phyloP scores from a whole-genome alignment of 2,113 vertebrate genomes.

The Cinclus cinclus region DNA sequence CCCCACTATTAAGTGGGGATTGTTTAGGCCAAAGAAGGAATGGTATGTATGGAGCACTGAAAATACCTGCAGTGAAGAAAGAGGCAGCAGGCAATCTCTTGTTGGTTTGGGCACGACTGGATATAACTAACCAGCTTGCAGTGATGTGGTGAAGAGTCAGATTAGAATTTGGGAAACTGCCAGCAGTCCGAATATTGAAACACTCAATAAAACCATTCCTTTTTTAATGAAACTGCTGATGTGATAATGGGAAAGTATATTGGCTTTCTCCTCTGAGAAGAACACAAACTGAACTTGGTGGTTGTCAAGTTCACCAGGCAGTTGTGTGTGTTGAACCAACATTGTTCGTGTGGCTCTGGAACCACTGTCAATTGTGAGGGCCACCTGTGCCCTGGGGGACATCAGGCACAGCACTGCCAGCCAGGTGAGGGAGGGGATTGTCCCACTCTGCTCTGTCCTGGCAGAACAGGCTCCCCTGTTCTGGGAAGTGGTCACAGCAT shows the following conservation, averaged over 20 bases:
- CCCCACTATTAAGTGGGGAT: neutral
- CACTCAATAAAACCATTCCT: neutral
- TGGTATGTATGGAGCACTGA: rapidly evolving
- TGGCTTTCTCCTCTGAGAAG: neutral
- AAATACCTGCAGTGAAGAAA: neutral
- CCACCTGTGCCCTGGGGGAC: rapidly evolving
- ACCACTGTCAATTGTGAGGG: neutral
- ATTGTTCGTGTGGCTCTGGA: neutral
- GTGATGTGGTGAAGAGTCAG: rapidly evolving
- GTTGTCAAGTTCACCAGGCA: neutral
- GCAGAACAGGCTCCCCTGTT: neutral
- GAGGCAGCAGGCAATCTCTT: neutral
- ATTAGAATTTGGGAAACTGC: neutral
- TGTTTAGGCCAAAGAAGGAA: neutral
- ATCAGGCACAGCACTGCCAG: neutral
- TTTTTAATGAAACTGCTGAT: neutral
- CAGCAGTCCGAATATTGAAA: neutral
- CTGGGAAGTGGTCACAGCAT: neutral
- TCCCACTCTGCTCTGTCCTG: neutral
- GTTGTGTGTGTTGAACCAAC: neutral
- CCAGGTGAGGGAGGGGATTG: neutral
- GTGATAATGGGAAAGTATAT: neutral
- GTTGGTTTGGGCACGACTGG: neutral
- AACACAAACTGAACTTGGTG: neutral
- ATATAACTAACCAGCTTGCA: neutral